Evolutionary conservation across 2,888 invertebrate species (phyloP).

Genomic region (Mesopsocus fuscifrons): DNA sequence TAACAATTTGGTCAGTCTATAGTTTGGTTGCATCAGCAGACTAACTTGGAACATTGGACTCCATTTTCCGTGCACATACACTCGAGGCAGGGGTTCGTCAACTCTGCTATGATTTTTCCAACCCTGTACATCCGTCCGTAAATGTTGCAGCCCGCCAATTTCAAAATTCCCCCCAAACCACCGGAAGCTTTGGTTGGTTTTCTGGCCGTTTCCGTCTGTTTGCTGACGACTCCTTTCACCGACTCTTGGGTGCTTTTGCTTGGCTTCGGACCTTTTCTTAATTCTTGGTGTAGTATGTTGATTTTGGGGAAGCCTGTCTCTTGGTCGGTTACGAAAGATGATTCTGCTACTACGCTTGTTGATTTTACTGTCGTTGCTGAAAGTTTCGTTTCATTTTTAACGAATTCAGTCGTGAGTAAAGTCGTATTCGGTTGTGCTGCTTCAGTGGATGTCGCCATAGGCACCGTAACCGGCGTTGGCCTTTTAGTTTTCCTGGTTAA

Average conservation of each 20-base stretch:
- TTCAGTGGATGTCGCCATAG: too few species aligned
- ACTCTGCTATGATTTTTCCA: slow-evolving; percentile 59
- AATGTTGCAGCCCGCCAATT: slow-evolving; percentile 74
- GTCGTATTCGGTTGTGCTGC: too few species aligned
- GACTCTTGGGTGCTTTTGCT: not conserved
- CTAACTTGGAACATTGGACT: slow-evolving; percentile 55
- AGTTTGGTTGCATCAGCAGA: too few species aligned
- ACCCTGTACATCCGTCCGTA: slow-evolving; percentile 77
- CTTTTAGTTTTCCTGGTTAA: slow-evolving; percentile 1
- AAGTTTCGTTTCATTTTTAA: slow-evolving; percentile 6
- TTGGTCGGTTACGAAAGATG: not conserved
- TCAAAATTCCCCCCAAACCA: slow-evolving; percentile 34
- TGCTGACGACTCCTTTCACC: slow-evolving; percentile 6
- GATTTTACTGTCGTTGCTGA: not conserved
- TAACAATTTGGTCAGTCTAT: too few species aligned
- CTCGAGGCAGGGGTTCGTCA: slow-evolving; percentile 62
- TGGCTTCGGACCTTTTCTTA: slow-evolving; percentile 9
- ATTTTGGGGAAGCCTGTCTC: slow-evolving; percentile 1
- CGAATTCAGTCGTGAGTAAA: too few species aligned
- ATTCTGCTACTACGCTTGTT: slow-evolving; percentile 8
- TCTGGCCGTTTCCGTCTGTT: slow-evolving; percentile 13
- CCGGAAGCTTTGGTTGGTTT: slow-evolving; percentile 10
- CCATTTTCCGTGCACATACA: slow-evolving; percentile 75
- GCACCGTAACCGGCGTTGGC: slow-evolving; percentile 5
- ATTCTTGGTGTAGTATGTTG: slow-evolving; percentile 10